These are phyloP conservation scores for Shargacucullia verbasci DNA, from an alignment of 2,888 invertebrate genomes.

Conservation along the genomic window DNA sequence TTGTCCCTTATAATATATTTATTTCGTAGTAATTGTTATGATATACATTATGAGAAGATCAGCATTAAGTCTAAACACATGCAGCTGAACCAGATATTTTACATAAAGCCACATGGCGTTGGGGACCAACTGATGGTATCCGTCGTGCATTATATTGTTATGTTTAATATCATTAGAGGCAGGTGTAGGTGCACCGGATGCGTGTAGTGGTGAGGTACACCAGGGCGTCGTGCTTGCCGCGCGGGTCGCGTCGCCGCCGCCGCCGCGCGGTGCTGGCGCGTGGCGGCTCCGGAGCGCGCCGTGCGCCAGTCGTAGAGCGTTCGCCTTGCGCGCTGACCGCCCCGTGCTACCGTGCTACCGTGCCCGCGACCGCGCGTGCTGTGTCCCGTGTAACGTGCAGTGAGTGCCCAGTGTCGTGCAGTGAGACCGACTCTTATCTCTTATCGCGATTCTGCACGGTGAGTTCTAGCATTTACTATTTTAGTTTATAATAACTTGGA, in stretches of 20 bases:
- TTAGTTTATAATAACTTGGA: slow-evolving; percentile 21
- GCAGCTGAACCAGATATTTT: no score
- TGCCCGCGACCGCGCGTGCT: slow-evolving; percentile 3
- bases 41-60: no score
- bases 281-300: slow-evolving; percentile 14
- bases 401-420: slow-evolving; percentile 1
- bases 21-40: no score
- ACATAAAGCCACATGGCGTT: no score
- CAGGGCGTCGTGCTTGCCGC: not conserved
- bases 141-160: no score
- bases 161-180: no score
- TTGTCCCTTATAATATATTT: no score
- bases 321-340: slow-evolving; percentile 37
- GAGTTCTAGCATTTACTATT: not conserved
- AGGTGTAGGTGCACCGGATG: slow-evolving; percentile 21
- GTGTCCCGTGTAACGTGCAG: not conserved
- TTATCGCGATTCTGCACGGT: slow-evolving; percentile 36
- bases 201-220: slow-evolving; percentile 1
- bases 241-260: slow-evolving; percentile 3
- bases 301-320: slow-evolving; percentile 39
- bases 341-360: slow-evolving; percentile 3
- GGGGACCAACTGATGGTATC: no score
- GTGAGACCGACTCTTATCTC: slow-evolving; percentile 33
- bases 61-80: no score
- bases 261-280: slow-evolving; percentile 11